These are phyloP conservation scores for Hippocampus kuda DNA, from an alignment of 2,797 vertebrate species.

Conservation along the genomic window DNA sequence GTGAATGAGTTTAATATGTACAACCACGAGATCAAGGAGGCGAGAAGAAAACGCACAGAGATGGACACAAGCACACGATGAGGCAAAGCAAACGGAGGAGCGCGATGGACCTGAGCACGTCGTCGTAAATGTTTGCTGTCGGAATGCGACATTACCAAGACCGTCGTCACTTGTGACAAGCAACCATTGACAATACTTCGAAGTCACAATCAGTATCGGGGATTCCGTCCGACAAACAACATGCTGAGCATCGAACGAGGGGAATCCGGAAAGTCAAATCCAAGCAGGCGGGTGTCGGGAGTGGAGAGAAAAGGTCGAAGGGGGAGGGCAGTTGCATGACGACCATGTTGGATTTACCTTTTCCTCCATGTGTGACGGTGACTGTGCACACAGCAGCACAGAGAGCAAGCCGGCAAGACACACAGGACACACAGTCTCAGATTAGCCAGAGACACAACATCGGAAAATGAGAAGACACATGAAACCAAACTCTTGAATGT, in stretches of 20 bases:
- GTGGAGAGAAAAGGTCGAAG: slow-evolving; percentile 6
- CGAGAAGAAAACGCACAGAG: background rate
- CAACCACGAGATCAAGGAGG: background rate
- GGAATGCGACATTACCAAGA: background rate
- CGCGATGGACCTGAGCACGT: slow-evolving; percentile 1
- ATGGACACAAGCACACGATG: slow-evolving; percentile 35
- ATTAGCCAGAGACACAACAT: background rate
- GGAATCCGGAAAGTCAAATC: slow-evolving; percentile 11
- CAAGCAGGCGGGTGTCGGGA: slow-evolving; percentile 27
- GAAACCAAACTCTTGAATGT: slow-evolving; percentile 15
- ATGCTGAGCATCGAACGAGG: background rate
- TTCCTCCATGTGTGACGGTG: slow-evolving; percentile 95
- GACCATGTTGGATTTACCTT: slow-evolving; percentile 79
- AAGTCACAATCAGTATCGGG: background rate
- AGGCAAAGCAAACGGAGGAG: slow-evolving; percentile 12
- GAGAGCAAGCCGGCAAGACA: slow-evolving; percentile 74
- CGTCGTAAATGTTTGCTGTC: background rate
- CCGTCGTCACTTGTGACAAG: background rate
- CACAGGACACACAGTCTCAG: slow-evolving; percentile 26
- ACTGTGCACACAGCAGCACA: slow-evolving; percentile 82
- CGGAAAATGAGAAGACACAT: slow-evolving; percentile 31
- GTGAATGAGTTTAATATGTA: too few species aligned
- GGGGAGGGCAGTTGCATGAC: slow-evolving; percentile 13
- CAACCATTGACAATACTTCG: background rate
- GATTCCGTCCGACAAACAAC: background rate